These are phyloP conservation scores for Mirounga angustirostris DNA, from an alignment of 2,113 vertebrate species.

Conservation along the genomic window DNA sequence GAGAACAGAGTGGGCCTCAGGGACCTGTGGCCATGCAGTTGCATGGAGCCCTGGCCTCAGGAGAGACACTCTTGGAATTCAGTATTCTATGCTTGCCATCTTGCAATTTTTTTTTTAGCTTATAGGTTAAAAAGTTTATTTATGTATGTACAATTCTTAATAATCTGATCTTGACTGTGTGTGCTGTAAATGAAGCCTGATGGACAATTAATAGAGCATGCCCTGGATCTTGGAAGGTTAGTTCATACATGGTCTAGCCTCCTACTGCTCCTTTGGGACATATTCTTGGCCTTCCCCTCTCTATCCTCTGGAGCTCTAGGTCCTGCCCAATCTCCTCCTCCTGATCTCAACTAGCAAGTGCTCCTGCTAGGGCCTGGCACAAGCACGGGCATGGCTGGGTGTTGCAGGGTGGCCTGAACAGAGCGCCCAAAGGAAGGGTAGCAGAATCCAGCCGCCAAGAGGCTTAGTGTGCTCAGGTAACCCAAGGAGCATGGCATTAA, in stretches of 20 bases:
- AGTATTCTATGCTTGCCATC: neutral
- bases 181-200: neutral
- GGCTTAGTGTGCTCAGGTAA: fast-evolving
- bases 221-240: neutral
- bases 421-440: neutral
- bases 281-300: neutral
- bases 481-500: neutral
- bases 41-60: no score
- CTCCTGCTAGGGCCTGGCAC: neutral
- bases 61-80: neutral
- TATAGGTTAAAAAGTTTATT: no score
- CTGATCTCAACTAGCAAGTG: neutral
- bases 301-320: neutral
- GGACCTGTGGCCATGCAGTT: neutral
- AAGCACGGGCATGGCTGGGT: neutral
- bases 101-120: neutral
- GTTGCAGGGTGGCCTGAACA: neutral
- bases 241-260: neutral
- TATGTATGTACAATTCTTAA: neutral
- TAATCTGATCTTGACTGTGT: neutral
- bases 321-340: neutral
- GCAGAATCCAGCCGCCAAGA: fast-evolving
- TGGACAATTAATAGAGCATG: neutral
- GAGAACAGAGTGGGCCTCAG: neutral
- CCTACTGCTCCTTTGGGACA: neutral